Percentiles rank a stretch among this genome's conserved stretches.
These are phyloP conservation scores for Wasmannia auropunctata DNA, from an alignment of 1,140 invertebrate genomes.

Conservation along the genomic window DNA sequence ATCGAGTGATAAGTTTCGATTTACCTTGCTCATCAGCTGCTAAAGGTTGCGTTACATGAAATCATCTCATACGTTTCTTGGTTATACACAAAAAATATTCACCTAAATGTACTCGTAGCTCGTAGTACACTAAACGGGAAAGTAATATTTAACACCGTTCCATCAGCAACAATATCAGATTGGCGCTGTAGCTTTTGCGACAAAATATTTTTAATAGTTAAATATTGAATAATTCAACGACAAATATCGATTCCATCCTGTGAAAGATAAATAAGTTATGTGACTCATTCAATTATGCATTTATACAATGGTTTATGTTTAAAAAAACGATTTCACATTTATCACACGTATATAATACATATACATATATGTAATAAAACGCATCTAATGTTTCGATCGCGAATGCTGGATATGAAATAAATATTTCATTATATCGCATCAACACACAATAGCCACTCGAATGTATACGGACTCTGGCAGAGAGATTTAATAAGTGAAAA, in stretches of 20 bases:
- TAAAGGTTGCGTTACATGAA: neutral
- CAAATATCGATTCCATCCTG: neutral
- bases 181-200: neutral
- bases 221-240: neutral
- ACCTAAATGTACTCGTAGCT: neutral
- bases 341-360: neutral
- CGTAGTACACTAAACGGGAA: neutral
- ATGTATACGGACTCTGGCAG: neutral
- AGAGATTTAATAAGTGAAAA: slow-evolving; percentile 29
- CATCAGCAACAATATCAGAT: neutral
- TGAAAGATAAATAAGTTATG: neutral
- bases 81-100: neutral
- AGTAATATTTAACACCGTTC: neutral
- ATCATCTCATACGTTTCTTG: neutral
- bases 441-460: slow-evolving; percentile 18
- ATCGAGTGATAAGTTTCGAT: slow-evolving; percentile 8
- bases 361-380: neutral
- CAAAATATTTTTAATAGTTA: slow-evolving; percentile 20
- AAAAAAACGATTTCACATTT: neutral
- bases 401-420: neutral
- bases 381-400: slow-evolving; percentile 4
- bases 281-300: neutral
- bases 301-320: neutral
- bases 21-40: neutral
- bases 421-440: slow-evolving; percentile 28